These are phyloP conservation scores for Halocynthia roretzi DNA, from an alignment of 23 tunicate species.

Conservation along the genomic window DNA sequence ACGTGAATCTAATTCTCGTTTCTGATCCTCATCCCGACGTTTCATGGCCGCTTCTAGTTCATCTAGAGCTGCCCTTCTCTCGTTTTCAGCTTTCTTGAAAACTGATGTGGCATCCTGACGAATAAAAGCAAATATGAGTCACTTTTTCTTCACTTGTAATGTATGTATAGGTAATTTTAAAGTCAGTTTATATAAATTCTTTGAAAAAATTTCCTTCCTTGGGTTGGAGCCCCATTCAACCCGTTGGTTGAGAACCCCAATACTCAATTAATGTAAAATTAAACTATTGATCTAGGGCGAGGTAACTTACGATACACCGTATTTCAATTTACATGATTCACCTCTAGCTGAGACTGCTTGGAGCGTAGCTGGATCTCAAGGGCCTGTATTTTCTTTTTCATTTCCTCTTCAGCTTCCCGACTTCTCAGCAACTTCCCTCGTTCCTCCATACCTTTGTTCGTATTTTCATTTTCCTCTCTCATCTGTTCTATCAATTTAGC, in stretches of 20 bases:
- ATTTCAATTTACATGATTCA: not conserved
- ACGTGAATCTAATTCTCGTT: conserved; percentile 16
- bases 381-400: conserved; percentile 9
- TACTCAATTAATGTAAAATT: no score
- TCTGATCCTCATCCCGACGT: conserved; percentile 21
- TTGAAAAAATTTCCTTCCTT: no score
- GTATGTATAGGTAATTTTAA: no score
- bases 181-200: no score
- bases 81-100: conserved; percentile 26
- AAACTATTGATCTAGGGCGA: no score
- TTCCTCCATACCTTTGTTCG: not conserved
- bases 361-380: conserved; percentile 18
- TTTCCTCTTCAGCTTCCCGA: not conserved
- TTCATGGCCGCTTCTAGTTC: conserved; percentile 35
- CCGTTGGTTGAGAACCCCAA: no score
- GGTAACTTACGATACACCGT: no score
- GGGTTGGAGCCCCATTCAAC: no score
- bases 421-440: conserved; percentile 1
- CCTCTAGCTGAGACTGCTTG: conserved; percentile 23
- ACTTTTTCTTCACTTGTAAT: no score
- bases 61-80: conserved; percentile 7
- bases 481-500: conserved; percentile 36
- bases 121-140: not conserved
- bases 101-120: conserved; percentile 39
- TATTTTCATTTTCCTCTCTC: conserved; percentile 18